Evolutionary conservation across 2,113 vertebrate genomes (phyloP).

Genomic region (Phoxinus phoxinus): DNA sequence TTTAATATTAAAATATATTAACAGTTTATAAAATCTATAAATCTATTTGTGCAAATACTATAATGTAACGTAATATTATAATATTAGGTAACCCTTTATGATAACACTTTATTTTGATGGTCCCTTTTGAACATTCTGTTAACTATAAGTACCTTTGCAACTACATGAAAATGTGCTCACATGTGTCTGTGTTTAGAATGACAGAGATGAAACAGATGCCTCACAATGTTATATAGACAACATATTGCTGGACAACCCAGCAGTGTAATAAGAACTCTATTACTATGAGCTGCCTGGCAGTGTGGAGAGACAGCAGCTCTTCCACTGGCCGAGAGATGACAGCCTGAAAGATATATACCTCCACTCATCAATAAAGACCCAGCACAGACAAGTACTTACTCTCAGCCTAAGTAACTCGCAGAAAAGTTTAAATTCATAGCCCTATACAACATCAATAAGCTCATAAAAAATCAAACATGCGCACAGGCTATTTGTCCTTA

Average conservation of each 20-base stretch:
- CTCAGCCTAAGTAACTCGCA: slow-evolving; percentile 85
- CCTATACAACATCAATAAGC: slow-evolving; percentile 82
- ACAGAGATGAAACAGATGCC: not conserved
- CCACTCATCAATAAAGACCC: slow-evolving; percentile 84
- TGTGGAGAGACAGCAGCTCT: slow-evolving; percentile 64
- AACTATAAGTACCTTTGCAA: too few species aligned
- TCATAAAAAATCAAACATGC: slow-evolving; percentile 60
- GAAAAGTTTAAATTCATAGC: slow-evolving; percentile 86
- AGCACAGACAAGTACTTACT: slow-evolving; percentile 86
- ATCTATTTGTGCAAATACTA: not conserved
- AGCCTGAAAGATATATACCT: slow-evolving; percentile 89
- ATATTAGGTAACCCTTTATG: too few species aligned
- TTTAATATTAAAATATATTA: not conserved
- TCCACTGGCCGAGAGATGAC: slow-evolving; percentile 83
- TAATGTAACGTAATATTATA: too few species aligned
- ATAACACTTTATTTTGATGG: too few species aligned
- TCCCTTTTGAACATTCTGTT: too few species aligned
- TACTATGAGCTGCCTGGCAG: slow-evolving; percentile 6
- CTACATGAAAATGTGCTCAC: not conserved
- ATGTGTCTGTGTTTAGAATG: not conserved
- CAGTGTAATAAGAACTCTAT: slow-evolving; percentile 29
- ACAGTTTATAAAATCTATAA: not conserved
- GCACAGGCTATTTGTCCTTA: not conserved
- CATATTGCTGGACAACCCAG: slow-evolving; percentile 1
- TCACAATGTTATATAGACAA: slow-evolving; percentile 6